phyloP scores from a whole-genome alignment of 2,888 invertebrate species.

The Aleiodes leptofemur region DNA sequence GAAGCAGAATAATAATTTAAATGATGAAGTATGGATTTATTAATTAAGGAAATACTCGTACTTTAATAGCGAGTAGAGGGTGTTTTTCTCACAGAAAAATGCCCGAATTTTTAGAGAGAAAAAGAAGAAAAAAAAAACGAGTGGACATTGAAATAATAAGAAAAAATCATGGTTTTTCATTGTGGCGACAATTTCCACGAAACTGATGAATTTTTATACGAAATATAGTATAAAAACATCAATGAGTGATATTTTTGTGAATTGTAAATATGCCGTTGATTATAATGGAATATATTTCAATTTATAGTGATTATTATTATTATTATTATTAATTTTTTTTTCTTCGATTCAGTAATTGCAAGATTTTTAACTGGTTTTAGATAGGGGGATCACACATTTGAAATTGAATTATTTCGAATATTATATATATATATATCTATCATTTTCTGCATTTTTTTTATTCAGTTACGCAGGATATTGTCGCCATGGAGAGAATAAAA shows the following conservation, averaged over 20 bases:
- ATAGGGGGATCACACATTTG: background rate
- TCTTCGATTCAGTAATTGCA: background rate
- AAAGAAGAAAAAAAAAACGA: conserved; percentile 2
- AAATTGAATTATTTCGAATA: background rate
- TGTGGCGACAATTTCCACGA: conserved; percentile 5
- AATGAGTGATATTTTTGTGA: conserved; percentile 15
- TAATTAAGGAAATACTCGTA: conserved; percentile 49
- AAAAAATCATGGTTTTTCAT: conserved; percentile 6
- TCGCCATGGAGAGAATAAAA: conserved; percentile 14
- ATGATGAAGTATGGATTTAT: conserved; percentile 12
- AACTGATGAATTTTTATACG: background rate
- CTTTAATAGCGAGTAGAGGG: conserved; percentile 48
- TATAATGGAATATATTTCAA: conserved; percentile 2
- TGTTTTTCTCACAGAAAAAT: background rate
- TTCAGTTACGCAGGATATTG: conserved; percentile 13
- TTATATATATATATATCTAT: background rate
- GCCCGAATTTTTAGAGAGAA: background rate
- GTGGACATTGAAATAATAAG: background rate
- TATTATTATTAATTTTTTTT: background rate
- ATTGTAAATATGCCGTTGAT: conserved; percentile 28
- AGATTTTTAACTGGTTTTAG: conserved; percentile 1
- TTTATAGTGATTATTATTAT: background rate
- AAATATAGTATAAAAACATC: background rate
- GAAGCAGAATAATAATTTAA: conserved; percentile 11
- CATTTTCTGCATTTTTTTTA: background rate